Base-by-base conservation (phyloP, 2,797 vertebrate species). In the Kryptopterus vitreolus region DNA sequence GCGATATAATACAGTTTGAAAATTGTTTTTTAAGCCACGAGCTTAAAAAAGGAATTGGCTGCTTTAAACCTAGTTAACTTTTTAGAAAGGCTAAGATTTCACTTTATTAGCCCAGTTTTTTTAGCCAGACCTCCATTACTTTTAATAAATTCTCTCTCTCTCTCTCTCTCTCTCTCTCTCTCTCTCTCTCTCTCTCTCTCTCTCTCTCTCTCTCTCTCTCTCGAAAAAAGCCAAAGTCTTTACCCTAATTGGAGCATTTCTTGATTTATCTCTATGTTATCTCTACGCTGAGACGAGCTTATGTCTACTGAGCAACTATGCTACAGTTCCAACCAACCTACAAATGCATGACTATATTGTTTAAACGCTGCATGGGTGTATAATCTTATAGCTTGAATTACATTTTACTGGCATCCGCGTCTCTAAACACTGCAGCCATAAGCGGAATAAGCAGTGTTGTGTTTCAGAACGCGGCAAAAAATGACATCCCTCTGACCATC, bases 1-100 rank as follows among this genome's bases (percentile, higher is more conserved):
- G 92, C 86, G 93, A 87, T 83, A 90, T 80, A n/a, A 80, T 50
- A 86, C 58, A 57, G 52, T 35, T 72, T 79, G 24, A 7, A 71
- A 81, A 77, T 59, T 48, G 53, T 38, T 57, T 38, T 57, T 48
- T 4, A 35, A 29, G 13, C 7, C 6, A 5, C 10, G 20, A 57
- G 26, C 1, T 35, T 57, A n/a, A 16, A 26, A 12, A 22, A 26
- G 7, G 33, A 11, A 29, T 4, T 43, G 16, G 18, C 33, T 53
- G 46, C 62, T 50, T 59, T 43, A 50, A 1, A 22, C 11, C 43
- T 50, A 43, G 2, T 55, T 24, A 70, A 15, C 43, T 35, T 72
- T 43, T 22, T 26, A 48, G 29, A 57, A 33, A n/a, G 11, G 33
- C 29, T 35, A 33, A 35, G 13, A 38, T n/a, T 55, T 52, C 4